These are phyloP conservation scores for Apistogramma diplotaenia DNA, from an alignment of 2,113 vertebrate genomes.

Conservation along the genomic window DNA sequence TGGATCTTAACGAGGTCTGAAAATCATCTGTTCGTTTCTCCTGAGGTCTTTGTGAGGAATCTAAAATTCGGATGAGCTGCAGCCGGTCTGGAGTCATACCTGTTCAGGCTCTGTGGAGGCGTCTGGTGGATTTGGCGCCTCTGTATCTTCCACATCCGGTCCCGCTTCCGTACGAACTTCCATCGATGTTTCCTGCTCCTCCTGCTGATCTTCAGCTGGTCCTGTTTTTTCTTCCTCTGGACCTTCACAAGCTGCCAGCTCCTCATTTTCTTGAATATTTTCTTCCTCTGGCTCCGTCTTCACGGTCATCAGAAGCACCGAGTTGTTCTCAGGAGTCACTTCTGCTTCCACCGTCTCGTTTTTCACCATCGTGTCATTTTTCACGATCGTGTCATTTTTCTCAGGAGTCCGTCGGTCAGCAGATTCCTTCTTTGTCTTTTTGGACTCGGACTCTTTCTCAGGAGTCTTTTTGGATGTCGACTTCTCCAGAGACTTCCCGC, in stretches of 20 bases:
- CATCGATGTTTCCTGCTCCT: neutral
- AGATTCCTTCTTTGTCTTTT: neutral
- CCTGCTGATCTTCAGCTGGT: neutral
- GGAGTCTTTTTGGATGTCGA: neutral
- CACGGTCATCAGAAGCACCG: neutral
- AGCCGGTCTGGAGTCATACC: conserved; percentile 1
- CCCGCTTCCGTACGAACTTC: neutral
- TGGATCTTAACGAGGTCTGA: no score
- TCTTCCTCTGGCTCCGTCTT: neutral
- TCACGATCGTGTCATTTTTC: no score
- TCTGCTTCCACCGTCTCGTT: neutral
- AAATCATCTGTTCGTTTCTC: neutral
- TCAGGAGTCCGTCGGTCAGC: neutral
- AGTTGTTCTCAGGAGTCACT: neutral
- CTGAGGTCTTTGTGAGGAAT: neutral
- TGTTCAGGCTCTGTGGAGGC: neutral
- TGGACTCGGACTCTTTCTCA: neutral
- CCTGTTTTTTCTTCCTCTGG: no score
- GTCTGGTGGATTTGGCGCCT: neutral
- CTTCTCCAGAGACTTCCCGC: neutral
- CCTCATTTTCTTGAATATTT: neutral
- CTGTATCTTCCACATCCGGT: neutral
- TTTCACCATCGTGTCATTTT: no score
- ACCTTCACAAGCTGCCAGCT: neutral
- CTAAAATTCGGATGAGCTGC: neutral